Base-by-base conservation (phyloP, 2,797 vertebrate species). In the Cyprinella venusta region DNA sequence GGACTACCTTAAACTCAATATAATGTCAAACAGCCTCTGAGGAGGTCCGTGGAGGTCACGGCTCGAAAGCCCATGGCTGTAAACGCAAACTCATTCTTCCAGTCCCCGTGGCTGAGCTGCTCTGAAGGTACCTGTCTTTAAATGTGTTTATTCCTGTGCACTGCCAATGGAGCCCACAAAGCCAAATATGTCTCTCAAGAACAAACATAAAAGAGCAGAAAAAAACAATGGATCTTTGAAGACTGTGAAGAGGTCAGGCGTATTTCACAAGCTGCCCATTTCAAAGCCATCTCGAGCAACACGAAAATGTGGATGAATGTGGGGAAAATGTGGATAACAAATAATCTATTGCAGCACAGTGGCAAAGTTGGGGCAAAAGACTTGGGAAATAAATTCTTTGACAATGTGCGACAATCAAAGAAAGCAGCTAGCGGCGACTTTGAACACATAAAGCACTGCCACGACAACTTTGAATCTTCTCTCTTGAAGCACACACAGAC, bases 71-170 rank as follows among this genome's bases (percentile, higher is more conserved):
- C 84, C 81, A 81, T 15, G 65, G 76, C 84, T 85, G 75, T 80
- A 83, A 88, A 86, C 65, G 24, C 87, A 54, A 83, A 80, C 50
- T 80, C 65, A 30, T 74, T 86, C 63, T 30, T 72, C 21, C 16
- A 21, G 52, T 48, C 65, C 76, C 76, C 4, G 50, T 40, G 61
- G 82, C 82, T 69, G 67, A 67, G 87, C 76, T 30, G 65, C 76
- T 68, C 65, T 84, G 59, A 81, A 87, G 84, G 74, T 24, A 72
- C 30, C 65, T 19, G 80, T 81, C 79, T 86, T 71, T 86, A 86
- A 84, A 86, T 86, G 84, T 54, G 38, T 84, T 84, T 86, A 87
- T 79, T 76, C 48, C 42, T 76, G 26, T 82, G 81, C 79, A 54
- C 54, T 56, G 63, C 59, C 19, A 67, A n/a, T 68, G 70, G 64